phyloP scores from a whole-genome alignment of 2,888 invertebrate genomes.

The Epinotia bilunana region DNA sequence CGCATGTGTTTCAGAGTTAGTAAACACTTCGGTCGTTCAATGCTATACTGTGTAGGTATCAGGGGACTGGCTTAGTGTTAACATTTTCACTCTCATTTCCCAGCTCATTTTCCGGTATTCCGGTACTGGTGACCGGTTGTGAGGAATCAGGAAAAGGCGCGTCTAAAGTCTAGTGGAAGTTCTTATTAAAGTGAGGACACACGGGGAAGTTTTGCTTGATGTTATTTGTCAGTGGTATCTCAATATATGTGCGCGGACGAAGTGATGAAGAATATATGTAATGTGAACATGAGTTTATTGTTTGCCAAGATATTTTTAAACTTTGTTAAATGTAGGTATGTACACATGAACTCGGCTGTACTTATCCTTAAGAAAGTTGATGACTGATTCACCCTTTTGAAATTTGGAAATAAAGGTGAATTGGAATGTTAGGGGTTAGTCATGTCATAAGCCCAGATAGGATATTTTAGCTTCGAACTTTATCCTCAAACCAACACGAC shows the following conservation, averaged over 20 bases:
- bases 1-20: background rate
- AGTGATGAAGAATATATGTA: too few species aligned
- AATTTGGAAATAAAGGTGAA: too few species aligned
- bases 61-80: constrained; percentile 32
- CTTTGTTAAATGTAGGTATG: too few species aligned
- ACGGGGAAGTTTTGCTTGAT: constrained; percentile 1
- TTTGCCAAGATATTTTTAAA: too few species aligned
- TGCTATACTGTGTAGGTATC: background rate
- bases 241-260: background rate
- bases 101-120: constrained; percentile 43
- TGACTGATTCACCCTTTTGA: too few species aligned
- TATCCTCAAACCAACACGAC: too few species aligned
- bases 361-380: too few species aligned
- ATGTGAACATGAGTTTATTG: too few species aligned
- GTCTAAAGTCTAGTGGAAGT: constrained; percentile 42
- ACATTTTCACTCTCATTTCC: constrained; percentile 45
- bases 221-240: background rate
- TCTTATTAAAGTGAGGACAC: constrained; percentile 37
- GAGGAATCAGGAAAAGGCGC: constrained; percentile 45
- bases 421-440: too few species aligned
- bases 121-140: constrained; percentile 40
- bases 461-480: too few species aligned
- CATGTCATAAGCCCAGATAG: too few species aligned
- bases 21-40: background rate
- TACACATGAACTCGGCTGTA: too few species aligned